phyloP scores from a whole-genome alignment of 2,797 vertebrate genomes.

The Periparus ater region DNA sequence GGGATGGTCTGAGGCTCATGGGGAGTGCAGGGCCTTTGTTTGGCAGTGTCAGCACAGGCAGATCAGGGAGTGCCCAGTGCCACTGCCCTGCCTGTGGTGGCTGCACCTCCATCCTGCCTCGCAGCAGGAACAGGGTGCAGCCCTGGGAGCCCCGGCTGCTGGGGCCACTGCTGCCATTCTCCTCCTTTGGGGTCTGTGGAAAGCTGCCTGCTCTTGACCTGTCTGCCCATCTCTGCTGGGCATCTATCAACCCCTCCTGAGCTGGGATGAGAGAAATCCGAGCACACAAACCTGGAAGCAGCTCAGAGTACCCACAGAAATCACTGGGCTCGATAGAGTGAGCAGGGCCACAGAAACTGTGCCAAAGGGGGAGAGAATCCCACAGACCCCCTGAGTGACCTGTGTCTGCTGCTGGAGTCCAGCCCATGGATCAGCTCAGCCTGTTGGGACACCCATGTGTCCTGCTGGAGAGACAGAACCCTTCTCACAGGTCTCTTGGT shows the following conservation, averaged over 20 bases:
- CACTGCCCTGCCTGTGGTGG: background rate
- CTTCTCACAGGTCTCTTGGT: background rate
- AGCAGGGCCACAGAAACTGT: rapidly evolving
- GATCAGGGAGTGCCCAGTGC: background rate
- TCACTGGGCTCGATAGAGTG: background rate
- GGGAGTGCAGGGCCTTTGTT: background rate
- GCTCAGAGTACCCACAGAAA: rapidly evolving
- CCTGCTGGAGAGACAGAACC: background rate
- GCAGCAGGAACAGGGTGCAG: rapidly evolving
- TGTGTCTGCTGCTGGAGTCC: background rate
- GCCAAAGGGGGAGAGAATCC: rapidly evolving
- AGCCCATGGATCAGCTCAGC: background rate
- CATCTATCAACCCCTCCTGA: rapidly evolving
- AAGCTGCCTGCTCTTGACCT: background rate
- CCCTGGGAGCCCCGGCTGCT: rapidly evolving
- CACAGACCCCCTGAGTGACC: background rate
- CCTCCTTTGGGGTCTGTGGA: rapidly evolving
- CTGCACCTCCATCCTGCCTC: background rate
- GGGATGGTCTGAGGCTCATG: background rate
- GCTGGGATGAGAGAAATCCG: background rate
- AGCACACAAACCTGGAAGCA: rapidly evolving
- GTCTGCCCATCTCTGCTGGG: rapidly evolving
- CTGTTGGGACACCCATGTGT: background rate
- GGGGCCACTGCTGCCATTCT: rapidly evolving
- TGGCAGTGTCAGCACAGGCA: background rate